These are phyloP conservation scores for Fundulus diaphanus DNA, from an alignment of 2,797 vertebrate species.

Conservation along the genomic window DNA sequence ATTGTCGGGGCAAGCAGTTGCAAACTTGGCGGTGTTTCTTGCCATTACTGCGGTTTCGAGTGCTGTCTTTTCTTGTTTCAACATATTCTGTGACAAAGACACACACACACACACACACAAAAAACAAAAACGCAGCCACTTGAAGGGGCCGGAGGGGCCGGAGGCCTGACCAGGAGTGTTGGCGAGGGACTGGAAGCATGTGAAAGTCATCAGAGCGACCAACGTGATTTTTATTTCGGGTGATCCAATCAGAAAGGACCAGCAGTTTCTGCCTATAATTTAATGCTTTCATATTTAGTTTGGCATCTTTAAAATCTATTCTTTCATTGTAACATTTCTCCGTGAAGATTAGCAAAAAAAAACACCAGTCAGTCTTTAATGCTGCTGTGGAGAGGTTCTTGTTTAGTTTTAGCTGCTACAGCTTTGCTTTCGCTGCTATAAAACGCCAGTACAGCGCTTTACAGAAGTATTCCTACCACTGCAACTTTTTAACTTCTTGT, in stretches of 20 bases:
- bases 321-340: not conserved
- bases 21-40: constrained; percentile 42
- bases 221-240: constrained; percentile 72
- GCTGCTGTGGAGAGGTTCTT: not conserved
- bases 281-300: constrained; percentile 9
- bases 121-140: constrained; percentile 24
- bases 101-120: too few relatives aligned
- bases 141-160: constrained; percentile 53
- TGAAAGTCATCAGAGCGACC: constrained; percentile 75
- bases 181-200: constrained; percentile 64
- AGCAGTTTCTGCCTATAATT: constrained; percentile 36
- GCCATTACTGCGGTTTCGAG: constrained; percentile 14
- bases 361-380: not conserved
- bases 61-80: constrained; percentile 15
- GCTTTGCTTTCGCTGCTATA: too few relatives aligned
- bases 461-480: not conserved
- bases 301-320: not conserved
- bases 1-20: constrained; percentile 45
- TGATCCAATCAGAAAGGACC: constrained; percentile 37
- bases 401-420: not conserved
- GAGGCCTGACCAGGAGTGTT: constrained; percentile 52
- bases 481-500: not conserved
- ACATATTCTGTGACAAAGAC: constrained; percentile 21
- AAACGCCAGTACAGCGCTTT: not conserved
- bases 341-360: not conserved